phyloP scores from a whole-genome alignment of 2,888 invertebrate species.

The Drosophila eohydei region DNA sequence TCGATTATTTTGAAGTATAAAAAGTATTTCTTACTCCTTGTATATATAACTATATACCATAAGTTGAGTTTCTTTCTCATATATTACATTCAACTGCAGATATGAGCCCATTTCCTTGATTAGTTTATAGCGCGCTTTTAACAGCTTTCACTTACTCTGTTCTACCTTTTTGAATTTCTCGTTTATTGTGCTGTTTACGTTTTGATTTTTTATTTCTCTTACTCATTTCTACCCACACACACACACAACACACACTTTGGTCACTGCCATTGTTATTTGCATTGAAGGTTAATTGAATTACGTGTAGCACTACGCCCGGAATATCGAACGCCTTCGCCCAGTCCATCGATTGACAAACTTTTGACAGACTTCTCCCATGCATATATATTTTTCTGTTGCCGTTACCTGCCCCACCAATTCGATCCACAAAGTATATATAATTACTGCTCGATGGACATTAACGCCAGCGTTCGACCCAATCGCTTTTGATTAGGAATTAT shows the following conservation, averaged over 20 bases:
- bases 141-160: background rate
- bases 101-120: background rate
- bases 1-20: background rate
- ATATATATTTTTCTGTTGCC: background rate
- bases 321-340: conserved; percentile 35
- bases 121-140: background rate
- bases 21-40: no score
- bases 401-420: background rate
- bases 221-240: conserved; percentile 4
- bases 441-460: conserved; percentile 27
- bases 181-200: conserved; percentile 51
- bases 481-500: conserved; percentile 9
- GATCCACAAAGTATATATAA: conserved; percentile 1
- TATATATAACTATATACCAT: background rate
- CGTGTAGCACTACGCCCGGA: conserved; percentile 37
- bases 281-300: conserved; percentile 77
- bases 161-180: background rate
- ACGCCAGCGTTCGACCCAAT: conserved; percentile 12
- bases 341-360: conserved; percentile 45
- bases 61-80: background rate
- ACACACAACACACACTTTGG: conserved; percentile 17
- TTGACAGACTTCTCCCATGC: background rate
- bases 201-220: conserved; percentile 28
- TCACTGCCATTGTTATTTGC: conserved; percentile 50
- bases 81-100: background rate